These are phyloP conservation scores for Chaetorhynchus papuensis DNA, from an alignment of 2,113 vertebrate genomes.

Conservation along the genomic window DNA sequence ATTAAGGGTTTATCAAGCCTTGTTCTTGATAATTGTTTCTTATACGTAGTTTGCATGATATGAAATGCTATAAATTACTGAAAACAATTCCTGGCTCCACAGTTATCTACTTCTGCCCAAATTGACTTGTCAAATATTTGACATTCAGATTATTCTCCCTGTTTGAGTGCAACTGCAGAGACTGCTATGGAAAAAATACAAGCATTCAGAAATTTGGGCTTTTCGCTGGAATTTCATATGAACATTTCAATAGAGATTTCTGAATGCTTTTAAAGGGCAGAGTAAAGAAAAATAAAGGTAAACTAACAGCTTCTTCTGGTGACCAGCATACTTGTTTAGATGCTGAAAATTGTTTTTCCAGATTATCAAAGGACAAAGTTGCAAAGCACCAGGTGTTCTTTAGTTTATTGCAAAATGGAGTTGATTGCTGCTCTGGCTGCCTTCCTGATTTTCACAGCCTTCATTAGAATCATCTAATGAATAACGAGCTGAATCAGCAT, in stretches of 20 bases:
- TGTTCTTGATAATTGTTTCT: background rate
- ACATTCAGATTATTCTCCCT: background rate
- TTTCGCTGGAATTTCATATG: background rate
- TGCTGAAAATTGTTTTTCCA: background rate
- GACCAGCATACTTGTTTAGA: background rate
- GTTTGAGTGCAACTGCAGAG: background rate
- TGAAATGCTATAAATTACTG: background rate
- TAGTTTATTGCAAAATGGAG: background rate
- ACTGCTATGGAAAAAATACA: background rate
- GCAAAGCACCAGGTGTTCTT: background rate
- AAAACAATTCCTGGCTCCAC: background rate
- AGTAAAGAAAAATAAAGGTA: background rate
- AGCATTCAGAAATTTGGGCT: background rate
- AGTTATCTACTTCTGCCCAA: background rate
- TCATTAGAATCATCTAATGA: background rate
- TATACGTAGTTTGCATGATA: background rate
- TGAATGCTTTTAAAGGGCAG: background rate
- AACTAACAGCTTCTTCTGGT: background rate
- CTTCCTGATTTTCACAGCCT: slow-evolving; percentile 40
- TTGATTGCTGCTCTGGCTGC: background rate
- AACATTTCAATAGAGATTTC: background rate
- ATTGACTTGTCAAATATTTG: slow-evolving; percentile 25
- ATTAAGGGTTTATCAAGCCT: background rate
- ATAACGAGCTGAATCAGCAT: slow-evolving; percentile 35
- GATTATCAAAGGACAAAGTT: background rate